Evolutionary conservation across 2,888 invertebrate species (phyloP).

Genomic region (Clivina fossor): DNA sequence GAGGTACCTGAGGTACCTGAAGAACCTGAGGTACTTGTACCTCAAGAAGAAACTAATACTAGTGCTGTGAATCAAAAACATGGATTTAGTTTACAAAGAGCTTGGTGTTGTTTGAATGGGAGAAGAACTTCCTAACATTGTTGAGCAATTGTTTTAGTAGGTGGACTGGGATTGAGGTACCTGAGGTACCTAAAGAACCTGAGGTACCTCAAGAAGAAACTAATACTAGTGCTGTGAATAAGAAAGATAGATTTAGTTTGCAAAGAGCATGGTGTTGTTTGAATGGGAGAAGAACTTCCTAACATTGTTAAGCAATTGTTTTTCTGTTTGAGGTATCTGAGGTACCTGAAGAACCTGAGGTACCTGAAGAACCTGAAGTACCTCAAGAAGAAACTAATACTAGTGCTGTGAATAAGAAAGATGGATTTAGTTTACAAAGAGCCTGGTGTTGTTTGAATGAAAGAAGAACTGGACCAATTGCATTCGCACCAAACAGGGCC

Average conservation of each 20-base stretch:
- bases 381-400: conserved; percentile 29
- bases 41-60: conserved; percentile 29
- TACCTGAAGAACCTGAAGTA: conserved; percentile 12
- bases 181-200: conserved; percentile 26
- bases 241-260: conserved; percentile 54
- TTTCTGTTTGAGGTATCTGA: no score
- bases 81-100: conserved; percentile 57
- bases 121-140: conserved; percentile 50
- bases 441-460: conserved; percentile 59
- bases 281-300: conserved; percentile 51
- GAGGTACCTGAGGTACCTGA: conserved; percentile 37
- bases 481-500: no score
- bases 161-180: conserved; percentile 37
- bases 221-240: conserved; percentile 35
- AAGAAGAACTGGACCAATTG: conserved; percentile 49
- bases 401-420: conserved; percentile 41
- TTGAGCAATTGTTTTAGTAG: no score
- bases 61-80: conserved; percentile 43
- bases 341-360: conserved; percentile 23
- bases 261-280: conserved; percentile 60
- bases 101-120: conserved; percentile 58
- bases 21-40: conserved; percentile 13
- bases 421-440: conserved; percentile 56
- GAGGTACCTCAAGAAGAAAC: conserved; percentile 24
- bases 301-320: no score